phyloP scores from a whole-genome alignment of 2,113 vertebrate species.

The Condylura cristata region DNA sequence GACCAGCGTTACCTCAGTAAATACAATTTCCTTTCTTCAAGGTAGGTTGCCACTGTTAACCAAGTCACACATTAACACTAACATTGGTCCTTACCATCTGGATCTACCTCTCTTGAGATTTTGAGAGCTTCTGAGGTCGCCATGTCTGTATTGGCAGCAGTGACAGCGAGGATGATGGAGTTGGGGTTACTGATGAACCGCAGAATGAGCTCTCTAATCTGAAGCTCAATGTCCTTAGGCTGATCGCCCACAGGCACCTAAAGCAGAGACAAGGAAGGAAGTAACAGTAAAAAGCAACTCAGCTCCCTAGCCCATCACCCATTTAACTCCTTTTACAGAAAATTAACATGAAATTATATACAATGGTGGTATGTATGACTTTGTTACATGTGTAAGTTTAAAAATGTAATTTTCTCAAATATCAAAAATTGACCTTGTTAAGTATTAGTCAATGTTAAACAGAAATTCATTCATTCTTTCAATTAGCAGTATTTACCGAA shows the following conservation, averaged over 20 bases:
- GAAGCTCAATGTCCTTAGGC: constrained; percentile 98
- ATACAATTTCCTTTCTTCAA: not conserved
- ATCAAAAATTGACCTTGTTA: constrained; percentile 38
- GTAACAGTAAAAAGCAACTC: not conserved
- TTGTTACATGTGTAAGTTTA: not conserved
- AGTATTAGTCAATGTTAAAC: not conserved
- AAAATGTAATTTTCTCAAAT: constrained; percentile 45
- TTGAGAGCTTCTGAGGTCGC: constrained; percentile 98
- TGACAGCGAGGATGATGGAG: constrained; percentile 98
- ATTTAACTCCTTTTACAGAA: constrained; percentile 7
- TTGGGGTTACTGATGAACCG: constrained; percentile 98
- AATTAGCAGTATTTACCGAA: not conserved
- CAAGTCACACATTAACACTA: not conserved
- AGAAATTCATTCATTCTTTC: constrained; percentile 17
- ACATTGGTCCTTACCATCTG: constrained; percentile 91
- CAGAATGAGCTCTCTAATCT: constrained; percentile 96
- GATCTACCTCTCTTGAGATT: constrained; percentile 96
- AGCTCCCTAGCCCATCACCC: fast-evolving
- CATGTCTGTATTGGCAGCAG: constrained; percentile 99
- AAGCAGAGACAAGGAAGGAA: not conserved
- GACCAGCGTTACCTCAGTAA: too few species aligned
- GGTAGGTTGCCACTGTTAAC: constrained; percentile 20
- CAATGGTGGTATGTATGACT: not conserved
- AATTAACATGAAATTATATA: constrained; percentile 47
- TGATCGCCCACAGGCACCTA: constrained; percentile 98